These are phyloP conservation scores for Leucoraja ocellata DNA, from an alignment of 2,797 vertebrate species.

Conservation along the genomic window DNA sequence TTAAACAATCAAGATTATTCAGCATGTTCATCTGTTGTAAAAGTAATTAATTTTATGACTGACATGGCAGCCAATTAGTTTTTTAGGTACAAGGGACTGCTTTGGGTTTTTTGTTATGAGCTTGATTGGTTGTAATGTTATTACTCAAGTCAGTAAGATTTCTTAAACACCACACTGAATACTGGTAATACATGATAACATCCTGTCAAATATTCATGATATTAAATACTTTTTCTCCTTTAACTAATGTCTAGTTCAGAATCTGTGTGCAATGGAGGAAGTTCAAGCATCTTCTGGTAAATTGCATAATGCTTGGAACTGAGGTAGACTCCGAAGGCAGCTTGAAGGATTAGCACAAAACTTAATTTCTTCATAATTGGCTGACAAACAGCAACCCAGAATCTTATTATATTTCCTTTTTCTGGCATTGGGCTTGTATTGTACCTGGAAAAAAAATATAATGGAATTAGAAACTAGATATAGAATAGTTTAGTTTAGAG, in stretches of 20 bases:
- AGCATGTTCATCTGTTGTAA: neutral
- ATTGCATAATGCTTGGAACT: slow-evolving; percentile 64
- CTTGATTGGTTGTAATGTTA: neutral
- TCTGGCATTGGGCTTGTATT: slow-evolving; percentile 66
- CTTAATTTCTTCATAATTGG: slow-evolving; percentile 71
- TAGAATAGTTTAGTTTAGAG: too few relatives aligned
- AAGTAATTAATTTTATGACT: neutral
- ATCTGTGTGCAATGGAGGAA: slow-evolving; percentile 52
- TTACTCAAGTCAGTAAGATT: neutral
- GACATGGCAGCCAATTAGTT: neutral
- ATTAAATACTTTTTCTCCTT: neutral
- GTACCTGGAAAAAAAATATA: slow-evolving; percentile 55
- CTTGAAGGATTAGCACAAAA: slow-evolving; percentile 67
- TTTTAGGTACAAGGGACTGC: neutral
- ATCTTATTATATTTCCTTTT: slow-evolving; percentile 66
- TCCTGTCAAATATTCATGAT: neutral
- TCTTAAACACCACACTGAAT: neutral
- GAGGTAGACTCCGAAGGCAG: slow-evolving; percentile 67
- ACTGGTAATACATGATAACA: neutral
- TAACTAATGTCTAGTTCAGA: slow-evolving; percentile 29
- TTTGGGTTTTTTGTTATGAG: neutral
- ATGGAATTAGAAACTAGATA: neutral
- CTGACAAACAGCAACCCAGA: slow-evolving; percentile 58
- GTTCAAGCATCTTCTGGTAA: slow-evolving; percentile 64
- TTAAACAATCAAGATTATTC: neutral